Evolutionary conservation across 2,888 invertebrate genomes (phyloP).

Genomic region (Adelognathus sp.): DNA sequence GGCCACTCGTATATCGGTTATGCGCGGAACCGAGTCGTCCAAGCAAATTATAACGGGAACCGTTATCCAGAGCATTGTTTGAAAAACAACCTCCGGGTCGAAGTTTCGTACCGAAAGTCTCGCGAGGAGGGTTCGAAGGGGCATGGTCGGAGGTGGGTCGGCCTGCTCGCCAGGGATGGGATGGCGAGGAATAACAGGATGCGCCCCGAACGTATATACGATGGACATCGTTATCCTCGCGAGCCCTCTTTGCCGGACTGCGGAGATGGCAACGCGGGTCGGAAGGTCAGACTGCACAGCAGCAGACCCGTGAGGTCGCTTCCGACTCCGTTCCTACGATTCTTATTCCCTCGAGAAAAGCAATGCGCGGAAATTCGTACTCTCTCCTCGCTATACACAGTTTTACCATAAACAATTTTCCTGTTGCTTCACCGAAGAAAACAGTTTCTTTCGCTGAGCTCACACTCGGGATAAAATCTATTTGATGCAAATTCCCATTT

Average conservation of each 20-base stretch:
- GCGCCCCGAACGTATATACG: conserved; percentile 60
- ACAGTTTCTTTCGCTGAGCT: neutral
- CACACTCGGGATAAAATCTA: too few relatives aligned
- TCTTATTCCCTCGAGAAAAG: conserved; percentile 39
- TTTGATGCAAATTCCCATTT: too few relatives aligned
- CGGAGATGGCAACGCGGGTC: conserved; percentile 10
- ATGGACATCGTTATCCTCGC: conserved; percentile 75
- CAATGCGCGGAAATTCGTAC: conserved; percentile 55
- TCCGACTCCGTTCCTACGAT: conserved; percentile 8
- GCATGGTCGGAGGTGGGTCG: neutral
- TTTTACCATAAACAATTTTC: neutral
- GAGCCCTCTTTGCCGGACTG: conserved; percentile 36
- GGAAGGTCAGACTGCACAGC: conserved; percentile 8
- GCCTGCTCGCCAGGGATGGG: conserved; percentile 60
- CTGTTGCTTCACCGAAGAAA: neutral
- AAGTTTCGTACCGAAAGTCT: conserved; percentile 24
- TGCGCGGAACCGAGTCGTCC: conserved; percentile 74
- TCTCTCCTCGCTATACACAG: conserved; percentile 31
- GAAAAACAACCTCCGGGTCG: conserved; percentile 72
- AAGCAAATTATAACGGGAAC: conserved; percentile 75
- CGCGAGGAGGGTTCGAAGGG: conserved; percentile 1
- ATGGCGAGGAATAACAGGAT: conserved; percentile 72
- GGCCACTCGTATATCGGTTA: conserved; percentile 70
- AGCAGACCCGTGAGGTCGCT: conserved; percentile 17
- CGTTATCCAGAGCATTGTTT: conserved; percentile 76